Conservation (phyloP, 1,140 invertebrate genomes). For the Hydropsyche tenuis region DNA sequence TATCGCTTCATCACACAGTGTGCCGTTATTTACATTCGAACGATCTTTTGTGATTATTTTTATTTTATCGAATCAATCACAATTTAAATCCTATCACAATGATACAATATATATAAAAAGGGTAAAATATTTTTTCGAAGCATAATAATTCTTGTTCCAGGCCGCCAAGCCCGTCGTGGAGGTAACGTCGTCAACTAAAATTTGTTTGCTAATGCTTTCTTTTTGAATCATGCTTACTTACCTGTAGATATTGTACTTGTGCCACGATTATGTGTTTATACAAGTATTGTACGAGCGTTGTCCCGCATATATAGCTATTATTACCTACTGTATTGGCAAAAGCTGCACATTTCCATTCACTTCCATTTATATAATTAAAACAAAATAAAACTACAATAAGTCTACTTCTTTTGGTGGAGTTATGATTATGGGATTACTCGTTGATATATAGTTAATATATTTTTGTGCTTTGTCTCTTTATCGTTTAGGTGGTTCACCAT, state of each 20-base stretch:
- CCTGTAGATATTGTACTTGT: conserved; percentile 51
- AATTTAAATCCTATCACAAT: conserved; percentile 3
- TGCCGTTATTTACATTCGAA: no score
- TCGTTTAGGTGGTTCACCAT: conserved; percentile 46
- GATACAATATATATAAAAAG: conserved; percentile 27
- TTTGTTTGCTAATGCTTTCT: conserved; percentile 56
- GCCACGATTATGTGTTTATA: conserved; percentile 50
- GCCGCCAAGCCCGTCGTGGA: conserved; percentile 70
- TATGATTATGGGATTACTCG: conserved; percentile 48
- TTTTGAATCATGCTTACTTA: conserved; percentile 60
- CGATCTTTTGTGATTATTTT: no score
- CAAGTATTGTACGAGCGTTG: conserved; percentile 49
- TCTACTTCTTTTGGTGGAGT: conserved; percentile 41
- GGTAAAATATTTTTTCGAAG: conserved; percentile 51
- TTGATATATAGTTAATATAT: conserved; percentile 41
- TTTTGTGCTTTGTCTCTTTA: conserved; percentile 46
- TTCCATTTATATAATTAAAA: conserved; percentile 42
- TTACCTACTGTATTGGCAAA: conserved; percentile 50
- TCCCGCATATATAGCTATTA: conserved; percentile 46
- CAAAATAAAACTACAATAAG: conserved; percentile 4
- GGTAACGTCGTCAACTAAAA: conserved; percentile 62
- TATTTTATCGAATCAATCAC: not conserved
- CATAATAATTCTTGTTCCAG: conserved; percentile 67
- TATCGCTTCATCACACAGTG: no score
- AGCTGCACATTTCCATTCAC: conserved; percentile 50